Evolutionary conservation across 2,888 invertebrate genomes (phyloP).

Genomic region (Pollenia angustigena): DNA sequence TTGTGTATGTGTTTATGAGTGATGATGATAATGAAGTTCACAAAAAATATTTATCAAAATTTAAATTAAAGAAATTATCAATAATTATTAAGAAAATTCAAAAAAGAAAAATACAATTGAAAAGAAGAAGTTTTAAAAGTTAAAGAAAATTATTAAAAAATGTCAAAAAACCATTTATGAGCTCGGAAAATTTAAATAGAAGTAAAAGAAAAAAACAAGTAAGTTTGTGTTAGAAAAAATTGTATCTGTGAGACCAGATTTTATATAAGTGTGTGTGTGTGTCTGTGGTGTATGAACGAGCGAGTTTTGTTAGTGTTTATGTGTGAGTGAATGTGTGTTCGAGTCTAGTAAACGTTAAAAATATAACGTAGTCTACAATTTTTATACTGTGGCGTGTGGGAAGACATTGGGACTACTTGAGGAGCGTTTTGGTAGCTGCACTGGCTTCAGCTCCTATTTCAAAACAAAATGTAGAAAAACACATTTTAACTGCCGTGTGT

Average conservation of each 20-base stretch:
- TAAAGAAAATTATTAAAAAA: constrained; percentile 9
- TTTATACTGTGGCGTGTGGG: constrained; percentile 81
- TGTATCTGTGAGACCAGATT: constrained; percentile 41
- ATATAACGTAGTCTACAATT: constrained; percentile 71
- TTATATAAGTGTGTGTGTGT: background rate
- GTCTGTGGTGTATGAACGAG: constrained; percentile 42
- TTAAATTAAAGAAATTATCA: background rate
- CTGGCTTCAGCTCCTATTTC: constrained; percentile 85
- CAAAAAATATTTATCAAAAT: constrained; percentile 29
- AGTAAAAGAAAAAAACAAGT: constrained; percentile 60
- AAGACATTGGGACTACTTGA: constrained; percentile 85
- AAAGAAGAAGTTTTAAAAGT: constrained; percentile 7
- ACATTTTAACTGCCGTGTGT: constrained; percentile 82
- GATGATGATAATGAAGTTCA: constrained; percentile 45
- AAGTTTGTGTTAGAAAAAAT: constrained; percentile 65
- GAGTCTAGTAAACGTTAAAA: constrained; percentile 73
- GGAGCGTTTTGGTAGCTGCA: constrained; percentile 85
- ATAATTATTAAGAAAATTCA: background rate
- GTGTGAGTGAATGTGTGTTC: constrained; percentile 66
- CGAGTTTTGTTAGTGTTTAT: constrained; percentile 65
- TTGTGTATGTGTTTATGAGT: constrained; percentile 36
- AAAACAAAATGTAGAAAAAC: constrained; percentile 84
- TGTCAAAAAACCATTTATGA: constrained; percentile 51
- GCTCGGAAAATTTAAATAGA: constrained; percentile 65
- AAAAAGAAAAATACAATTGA: background rate